Evolutionary conservation across 2,113 vertebrate species (phyloP).

Genomic region (Bos indicus): DNA sequence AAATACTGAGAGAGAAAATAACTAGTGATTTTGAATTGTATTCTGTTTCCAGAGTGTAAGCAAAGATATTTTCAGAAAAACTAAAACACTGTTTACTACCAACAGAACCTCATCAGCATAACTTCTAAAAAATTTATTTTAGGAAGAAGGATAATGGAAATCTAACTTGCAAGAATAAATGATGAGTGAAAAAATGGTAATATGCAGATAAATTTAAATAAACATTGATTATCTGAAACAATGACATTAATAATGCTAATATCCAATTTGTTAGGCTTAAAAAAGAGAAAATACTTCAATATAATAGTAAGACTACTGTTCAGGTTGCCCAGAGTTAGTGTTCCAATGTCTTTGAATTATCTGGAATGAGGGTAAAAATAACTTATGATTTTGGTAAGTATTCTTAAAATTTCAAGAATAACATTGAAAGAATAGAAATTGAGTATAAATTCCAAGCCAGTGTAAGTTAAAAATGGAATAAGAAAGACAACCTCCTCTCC

Average conservation of each 20-base stretch:
- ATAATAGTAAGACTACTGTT: not conserved
- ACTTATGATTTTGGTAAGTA: not conserved
- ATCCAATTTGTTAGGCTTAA: not conserved
- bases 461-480: not conserved
- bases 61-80: not conserved
- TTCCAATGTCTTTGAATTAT: not conserved
- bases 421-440: not conserved
- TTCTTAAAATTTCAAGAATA: constrained; percentile 1
- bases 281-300: not conserved
- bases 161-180: not conserved
- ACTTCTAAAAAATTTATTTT: not conserved
- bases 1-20: not conserved
- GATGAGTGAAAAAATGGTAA: not conserved
- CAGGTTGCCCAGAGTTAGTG: not conserved
- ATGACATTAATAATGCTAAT: not conserved
- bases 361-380: not conserved
- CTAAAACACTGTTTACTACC: not conserved
- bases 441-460: not conserved
- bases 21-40: not conserved
- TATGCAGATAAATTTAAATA: not conserved
- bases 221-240: not conserved
- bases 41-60: not conserved
- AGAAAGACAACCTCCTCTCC: not conserved
- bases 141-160: not conserved
- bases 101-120: not conserved